Evolutionary conservation across 2,888 invertebrate species (phyloP), one percentile per base, ranked within the genome.

Genomic region (Sclerodermus sp.): DNA sequence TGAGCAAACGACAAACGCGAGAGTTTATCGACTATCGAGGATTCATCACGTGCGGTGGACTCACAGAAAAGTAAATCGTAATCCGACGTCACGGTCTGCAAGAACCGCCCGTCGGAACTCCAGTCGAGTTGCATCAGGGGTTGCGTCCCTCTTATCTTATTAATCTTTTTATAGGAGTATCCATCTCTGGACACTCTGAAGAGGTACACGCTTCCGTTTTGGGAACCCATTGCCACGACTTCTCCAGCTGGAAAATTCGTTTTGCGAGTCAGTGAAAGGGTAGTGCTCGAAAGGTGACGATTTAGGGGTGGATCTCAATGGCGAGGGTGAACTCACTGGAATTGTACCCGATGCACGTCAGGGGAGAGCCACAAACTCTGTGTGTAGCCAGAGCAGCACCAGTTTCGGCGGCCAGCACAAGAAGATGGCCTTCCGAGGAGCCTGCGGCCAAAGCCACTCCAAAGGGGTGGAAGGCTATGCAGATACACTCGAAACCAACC

Each of bases 1-100:
- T 16, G 17, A 16, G 17, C n/a, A 29, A 6, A 30, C n/a, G 13
- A 18, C 4, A 29, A n/a, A n/a, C n/a, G n/a, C n/a, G n/a, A n/a
- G 16, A 30, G 8, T 41, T 36, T 18, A 31, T 37, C n/a, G n/a
- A n/a, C n/a, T n/a, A n/a, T n/a, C n/a, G n/a, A n/a, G n/a, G n/a
- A n/a, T n/a, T n/a, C n/a, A n/a, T n/a, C n/a, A n/a, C n/a, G n/a
- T n/a, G n/a, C n/a, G n/a, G n/a, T n/a, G n/a, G 44, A 83, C 89
- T 85, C 82, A 92, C 92, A 95, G 79, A 92, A 94, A 4, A 90
- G 84, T 44, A 93, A 80, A 74, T 95, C 94, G 66, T 92, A 93
- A 74, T 95, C 94, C 51, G 91, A 90, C 13, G 94, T 92, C 45
- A 91, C 92, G 0, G 93, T 91, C 80, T 94, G 94, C 50, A 96